A percentile compares a stretch with the other conserved stretches of the same genome.
These are phyloP conservation scores for Brachionus rubens DNA, from an alignment of 1,140 invertebrate genomes.

Conservation along the genomic window DNA sequence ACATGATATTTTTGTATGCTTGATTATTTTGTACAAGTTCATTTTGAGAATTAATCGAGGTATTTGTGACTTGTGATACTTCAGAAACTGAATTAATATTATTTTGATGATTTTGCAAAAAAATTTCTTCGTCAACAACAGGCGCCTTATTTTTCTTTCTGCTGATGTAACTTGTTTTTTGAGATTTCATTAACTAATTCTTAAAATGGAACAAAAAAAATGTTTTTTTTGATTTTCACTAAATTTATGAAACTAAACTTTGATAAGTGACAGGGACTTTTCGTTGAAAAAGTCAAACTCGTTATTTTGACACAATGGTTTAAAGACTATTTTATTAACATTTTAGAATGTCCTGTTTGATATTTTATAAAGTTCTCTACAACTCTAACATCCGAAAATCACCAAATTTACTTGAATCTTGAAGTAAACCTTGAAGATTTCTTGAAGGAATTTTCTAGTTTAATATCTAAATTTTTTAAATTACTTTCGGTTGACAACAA, in stretches of 20 bases:
- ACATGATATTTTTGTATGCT: neutral
- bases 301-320: neutral
- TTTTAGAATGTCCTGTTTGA: neutral
- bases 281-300: constrained; percentile 12
- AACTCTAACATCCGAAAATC: too few species aligned
- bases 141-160: constrained; percentile 31
- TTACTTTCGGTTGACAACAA: too few species aligned
- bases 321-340: neutral
- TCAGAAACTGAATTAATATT: neutral
- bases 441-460: neutral
- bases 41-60: neutral
- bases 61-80: neutral
- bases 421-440: neutral
- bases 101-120: neutral
- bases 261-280: neutral
- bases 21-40: neutral
- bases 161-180: neutral
- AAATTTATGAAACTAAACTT: too few species aligned
- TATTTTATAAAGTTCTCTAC: neutral
- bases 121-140: neutral
- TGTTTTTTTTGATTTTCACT: too few species aligned
- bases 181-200: neutral
- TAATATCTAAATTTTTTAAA: too few species aligned
- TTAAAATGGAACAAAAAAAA: too few species aligned
- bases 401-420: neutral